A percentile compares a stretch with the other conserved stretches of the same genome.
phyloP scores from a whole-genome alignment of 2,113 vertebrate genomes.

The Struthidea cinerea region DNA sequence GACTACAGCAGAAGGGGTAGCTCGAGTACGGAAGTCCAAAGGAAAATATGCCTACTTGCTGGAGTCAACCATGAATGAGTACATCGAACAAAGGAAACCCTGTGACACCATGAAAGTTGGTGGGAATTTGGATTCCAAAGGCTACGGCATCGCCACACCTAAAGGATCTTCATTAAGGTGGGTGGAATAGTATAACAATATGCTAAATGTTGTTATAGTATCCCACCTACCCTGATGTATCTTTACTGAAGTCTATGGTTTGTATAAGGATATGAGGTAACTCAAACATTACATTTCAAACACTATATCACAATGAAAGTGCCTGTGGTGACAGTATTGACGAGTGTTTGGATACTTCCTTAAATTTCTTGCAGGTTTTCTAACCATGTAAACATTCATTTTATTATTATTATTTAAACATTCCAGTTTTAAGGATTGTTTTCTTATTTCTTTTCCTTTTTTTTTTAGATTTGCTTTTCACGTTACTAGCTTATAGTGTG shows the following conservation, averaged over 20 bases:
- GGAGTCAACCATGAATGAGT: slow-evolving; percentile 99
- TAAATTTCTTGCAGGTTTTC: slow-evolving; percentile 60
- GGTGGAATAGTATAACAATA: slow-evolving; percentile 99
- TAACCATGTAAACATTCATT: slow-evolving; percentile 48
- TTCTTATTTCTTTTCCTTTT: slow-evolving; percentile 75
- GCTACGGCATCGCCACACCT: slow-evolving; percentile 99
- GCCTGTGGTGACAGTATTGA: slow-evolving; percentile 64
- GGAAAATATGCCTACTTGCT: slow-evolving; percentile 98
- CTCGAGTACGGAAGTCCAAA: slow-evolving; percentile 96
- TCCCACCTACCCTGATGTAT: slow-evolving; percentile 99
- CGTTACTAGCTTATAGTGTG: slow-evolving; percentile 67
- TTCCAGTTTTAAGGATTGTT: slow-evolving; percentile 60
- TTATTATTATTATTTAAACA: slow-evolving; percentile 66
- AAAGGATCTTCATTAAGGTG: slow-evolving; percentile 99
- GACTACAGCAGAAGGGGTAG: slow-evolving; percentile 96
- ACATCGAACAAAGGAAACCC: slow-evolving; percentile 98
- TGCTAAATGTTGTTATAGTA: slow-evolving; percentile 99
- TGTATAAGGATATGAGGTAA: slow-evolving; percentile 97
- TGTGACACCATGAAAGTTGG: slow-evolving; percentile 99
- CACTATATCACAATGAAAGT: slow-evolving; percentile 26
- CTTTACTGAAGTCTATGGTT: slow-evolving; percentile 98
- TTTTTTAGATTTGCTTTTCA: slow-evolving; percentile 65
- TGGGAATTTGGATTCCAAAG: slow-evolving; percentile 99
- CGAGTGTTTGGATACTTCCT: slow-evolving; percentile 64
- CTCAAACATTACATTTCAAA: slow-evolving; percentile 66